phyloP scores from a whole-genome alignment of 2,113 vertebrate species.

The Vidua macroura region DNA sequence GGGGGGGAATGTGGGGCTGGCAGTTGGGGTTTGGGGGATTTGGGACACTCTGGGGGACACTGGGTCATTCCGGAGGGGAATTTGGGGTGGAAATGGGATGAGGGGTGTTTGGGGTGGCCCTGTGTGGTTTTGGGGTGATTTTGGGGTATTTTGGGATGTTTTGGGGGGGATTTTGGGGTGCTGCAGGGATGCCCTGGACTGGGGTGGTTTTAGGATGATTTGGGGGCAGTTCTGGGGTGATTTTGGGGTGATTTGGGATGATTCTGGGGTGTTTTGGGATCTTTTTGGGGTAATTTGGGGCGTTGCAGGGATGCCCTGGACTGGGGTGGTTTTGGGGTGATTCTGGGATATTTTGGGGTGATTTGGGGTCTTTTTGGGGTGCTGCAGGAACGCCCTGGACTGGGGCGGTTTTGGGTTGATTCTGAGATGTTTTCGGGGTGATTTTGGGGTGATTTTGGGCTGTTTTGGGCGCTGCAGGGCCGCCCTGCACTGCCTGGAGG shows the following conservation, averaged over 20 bases:
- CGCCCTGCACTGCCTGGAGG: slow-evolving; percentile 9
- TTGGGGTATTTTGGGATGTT: background rate
- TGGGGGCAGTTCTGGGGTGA: too few species aligned
- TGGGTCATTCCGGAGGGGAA: background rate
- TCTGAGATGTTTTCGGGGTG: too few species aligned
- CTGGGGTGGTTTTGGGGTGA: too few species aligned
- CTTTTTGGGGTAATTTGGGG: background rate
- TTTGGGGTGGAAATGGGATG: background rate
- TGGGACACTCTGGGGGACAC: background rate
- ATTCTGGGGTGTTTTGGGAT: background rate
- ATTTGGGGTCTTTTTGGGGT: too few species aligned
- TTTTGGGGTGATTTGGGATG: too few species aligned
- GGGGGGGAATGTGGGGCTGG: background rate
- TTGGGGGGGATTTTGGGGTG: background rate
- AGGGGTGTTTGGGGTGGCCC: background rate
- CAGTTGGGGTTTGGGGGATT: too few species aligned
- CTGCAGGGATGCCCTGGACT: too few species aligned
- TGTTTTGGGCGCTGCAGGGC: background rate
- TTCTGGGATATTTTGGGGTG: too few species aligned
- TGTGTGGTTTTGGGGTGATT: background rate
- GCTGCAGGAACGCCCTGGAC: too few species aligned
- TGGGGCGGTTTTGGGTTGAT: background rate
- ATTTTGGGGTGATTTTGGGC: background rate
- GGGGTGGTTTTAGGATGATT: background rate
- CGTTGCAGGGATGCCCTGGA: too few species aligned